phyloP scores from a whole-genome alignment of 2,797 vertebrate genomes.

The Sebastes umbrosus region DNA sequence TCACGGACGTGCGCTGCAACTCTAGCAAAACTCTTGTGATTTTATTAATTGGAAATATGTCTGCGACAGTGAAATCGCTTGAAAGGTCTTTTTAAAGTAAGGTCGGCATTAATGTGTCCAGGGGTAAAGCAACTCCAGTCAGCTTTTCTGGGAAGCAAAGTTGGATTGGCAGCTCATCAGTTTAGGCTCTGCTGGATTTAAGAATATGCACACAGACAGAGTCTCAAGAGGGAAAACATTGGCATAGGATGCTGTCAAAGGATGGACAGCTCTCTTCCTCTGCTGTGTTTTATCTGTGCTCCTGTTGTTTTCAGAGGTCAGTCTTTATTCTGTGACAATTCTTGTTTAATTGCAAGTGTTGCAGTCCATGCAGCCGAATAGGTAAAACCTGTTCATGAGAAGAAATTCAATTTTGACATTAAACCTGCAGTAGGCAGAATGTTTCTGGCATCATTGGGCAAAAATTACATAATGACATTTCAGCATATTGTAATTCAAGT shows the following conservation, averaged over 20 bases:
- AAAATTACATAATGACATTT: too few relatives aligned
- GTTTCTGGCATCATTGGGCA: too few relatives aligned
- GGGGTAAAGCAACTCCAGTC: not conserved
- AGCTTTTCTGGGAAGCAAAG: slow-evolving; percentile 5
- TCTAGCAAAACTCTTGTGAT: too few relatives aligned
- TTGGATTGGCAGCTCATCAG: slow-evolving; percentile 44
- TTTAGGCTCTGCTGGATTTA: slow-evolving; percentile 18
- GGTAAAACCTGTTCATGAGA: slow-evolving; percentile 4
- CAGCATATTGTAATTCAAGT: too few relatives aligned
- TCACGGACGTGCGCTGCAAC: too few relatives aligned
- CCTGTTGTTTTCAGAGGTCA: not conserved
- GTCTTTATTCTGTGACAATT: not conserved
- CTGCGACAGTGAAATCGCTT: too few relatives aligned
- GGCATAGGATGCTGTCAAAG: not conserved
- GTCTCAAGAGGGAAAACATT: not conserved
- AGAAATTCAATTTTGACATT: slow-evolving; percentile 1
- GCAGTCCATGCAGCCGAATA: not conserved
- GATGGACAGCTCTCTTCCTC: not conserved
- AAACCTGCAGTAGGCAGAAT: not conserved
- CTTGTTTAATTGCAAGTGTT: not conserved
- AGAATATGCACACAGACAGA: not conserved
- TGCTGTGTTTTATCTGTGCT: not conserved
- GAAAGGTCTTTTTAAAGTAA: too few relatives aligned
- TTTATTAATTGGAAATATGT: too few relatives aligned
- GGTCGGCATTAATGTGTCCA: not conserved